Evolutionary conservation across 53 echinoderm and acorn worm species (phyloP).

Genomic region (Patiria pectinifera): DNA sequence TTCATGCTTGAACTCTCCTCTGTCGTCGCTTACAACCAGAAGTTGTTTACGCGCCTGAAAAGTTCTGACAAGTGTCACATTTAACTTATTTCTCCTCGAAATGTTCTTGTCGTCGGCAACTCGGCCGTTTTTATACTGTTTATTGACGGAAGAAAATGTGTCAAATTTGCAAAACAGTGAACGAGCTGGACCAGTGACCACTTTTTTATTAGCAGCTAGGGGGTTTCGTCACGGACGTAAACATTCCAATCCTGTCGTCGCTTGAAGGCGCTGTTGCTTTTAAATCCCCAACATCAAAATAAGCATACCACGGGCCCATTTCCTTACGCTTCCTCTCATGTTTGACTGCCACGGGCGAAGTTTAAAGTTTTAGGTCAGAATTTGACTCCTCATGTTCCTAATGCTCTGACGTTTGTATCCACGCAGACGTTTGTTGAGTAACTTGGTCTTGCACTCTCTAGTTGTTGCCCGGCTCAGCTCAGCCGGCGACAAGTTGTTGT

Average conservation of each 20-base stretch:
- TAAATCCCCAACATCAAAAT: background rate
- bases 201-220: slow-evolving; percentile 55
- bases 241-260: background rate
- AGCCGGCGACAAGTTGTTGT: background rate
- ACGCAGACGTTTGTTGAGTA: background rate
- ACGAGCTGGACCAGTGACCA: slow-evolving; percentile 60
- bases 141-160: slow-evolving; percentile 41
- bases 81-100: background rate
- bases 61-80: background rate
- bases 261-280: slow-evolving; percentile 39
- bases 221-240: background rate
- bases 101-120: slow-evolving; percentile 12
- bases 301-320: background rate
- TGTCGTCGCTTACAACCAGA: background rate
- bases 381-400: background rate
- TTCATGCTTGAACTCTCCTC: slow-evolving; percentile 21
- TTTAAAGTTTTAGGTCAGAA: background rate
- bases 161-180: slow-evolving; percentile 58
- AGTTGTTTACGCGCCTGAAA: slow-evolving; percentile 12
- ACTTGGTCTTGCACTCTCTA: too few relatives aligned
- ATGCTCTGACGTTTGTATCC: background rate
- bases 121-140: slow-evolving; percentile 41
- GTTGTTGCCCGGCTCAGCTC: background rate
- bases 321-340: too few relatives aligned
- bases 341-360: too few relatives aligned